Percentiles rank a stretch among this genome's conserved stretches.
Conservation (phyloP, 2,113 vertebrate genomes). For the Cyprinodon tularosa region DNA sequence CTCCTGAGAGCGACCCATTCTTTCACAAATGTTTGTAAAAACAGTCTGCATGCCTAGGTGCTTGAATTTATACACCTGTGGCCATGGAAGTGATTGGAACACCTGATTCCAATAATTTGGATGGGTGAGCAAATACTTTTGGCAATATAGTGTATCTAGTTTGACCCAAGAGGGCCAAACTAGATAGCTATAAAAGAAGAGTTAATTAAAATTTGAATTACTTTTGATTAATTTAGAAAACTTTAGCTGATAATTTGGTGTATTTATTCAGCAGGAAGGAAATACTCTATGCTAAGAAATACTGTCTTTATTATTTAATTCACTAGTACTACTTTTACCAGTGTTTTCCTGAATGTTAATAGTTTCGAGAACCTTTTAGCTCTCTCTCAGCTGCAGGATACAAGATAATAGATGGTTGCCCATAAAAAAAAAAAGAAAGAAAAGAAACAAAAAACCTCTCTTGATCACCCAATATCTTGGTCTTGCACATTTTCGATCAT, state of each 20-base stretch:
- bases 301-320: not conserved
- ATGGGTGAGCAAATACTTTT: no score
- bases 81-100: no score
- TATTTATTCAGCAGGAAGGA: not conserved
- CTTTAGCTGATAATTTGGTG: not conserved
- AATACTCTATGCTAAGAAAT: not conserved
- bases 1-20: no score
- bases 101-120: no score
- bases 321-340: not conserved
- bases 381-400: no score
- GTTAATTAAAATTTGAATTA: slow-evolving; percentile 59
- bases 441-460: not conserved
- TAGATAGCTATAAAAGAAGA: slow-evolving; percentile 24
- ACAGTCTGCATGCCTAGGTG: no score
- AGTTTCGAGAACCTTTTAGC: not conserved
- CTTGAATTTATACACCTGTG: no score
- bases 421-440: no score
- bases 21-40: no score
- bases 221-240: not conserved
- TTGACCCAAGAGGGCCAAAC: slow-evolving; percentile 24
- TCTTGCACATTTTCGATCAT: not conserved
- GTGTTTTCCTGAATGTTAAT: not conserved
- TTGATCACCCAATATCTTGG: not conserved
- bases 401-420: not conserved
- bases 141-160: no score